phyloP scores from a whole-genome alignment of 2,797 vertebrate genomes.

The Lithobates pipiens region DNA sequence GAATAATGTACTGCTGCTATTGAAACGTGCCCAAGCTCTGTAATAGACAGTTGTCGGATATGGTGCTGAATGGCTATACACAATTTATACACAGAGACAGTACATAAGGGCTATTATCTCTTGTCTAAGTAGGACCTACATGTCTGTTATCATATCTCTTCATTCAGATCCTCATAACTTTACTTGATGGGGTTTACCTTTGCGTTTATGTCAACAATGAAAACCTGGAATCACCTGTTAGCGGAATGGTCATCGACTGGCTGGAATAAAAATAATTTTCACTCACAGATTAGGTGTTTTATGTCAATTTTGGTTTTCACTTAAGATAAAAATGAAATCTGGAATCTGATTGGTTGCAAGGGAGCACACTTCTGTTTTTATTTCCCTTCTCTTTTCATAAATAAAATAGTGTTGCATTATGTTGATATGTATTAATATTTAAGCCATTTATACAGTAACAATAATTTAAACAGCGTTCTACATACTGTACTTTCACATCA shows the following conservation, averaged over 20 bases:
- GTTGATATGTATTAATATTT: not conserved
- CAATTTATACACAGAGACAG: slow-evolving; percentile 36
- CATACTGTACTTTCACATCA: too few species aligned
- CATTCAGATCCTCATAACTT: slow-evolving; percentile 18
- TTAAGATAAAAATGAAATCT: not conserved
- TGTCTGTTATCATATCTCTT: slow-evolving; percentile 19
- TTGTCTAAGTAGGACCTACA: slow-evolving; percentile 2
- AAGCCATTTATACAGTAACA: too few species aligned
- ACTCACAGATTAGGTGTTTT: not conserved
- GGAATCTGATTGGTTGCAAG: not conserved
- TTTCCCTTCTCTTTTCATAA: not conserved
- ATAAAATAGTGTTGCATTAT: too few species aligned
- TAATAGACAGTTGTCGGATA: slow-evolving; percentile 57
- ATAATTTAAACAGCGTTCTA: too few species aligned
- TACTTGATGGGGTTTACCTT: slow-evolving; percentile 42
- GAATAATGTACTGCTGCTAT: slow-evolving; percentile 56
- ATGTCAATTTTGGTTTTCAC: too few species aligned
- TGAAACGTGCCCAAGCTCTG: slow-evolving; percentile 55
- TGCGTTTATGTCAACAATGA: slow-evolving; percentile 38
- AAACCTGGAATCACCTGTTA: slow-evolving; percentile 27
- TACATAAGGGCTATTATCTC: slow-evolving; percentile 35
- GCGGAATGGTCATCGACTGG: not conserved
- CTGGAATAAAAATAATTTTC: not conserved
- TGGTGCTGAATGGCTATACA: slow-evolving; percentile 33
- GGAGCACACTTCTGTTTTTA: not conserved